These are phyloP conservation scores for Physeter macrocephalus DNA, from an alignment of 2,113 vertebrate species.

Conservation along the genomic window DNA sequence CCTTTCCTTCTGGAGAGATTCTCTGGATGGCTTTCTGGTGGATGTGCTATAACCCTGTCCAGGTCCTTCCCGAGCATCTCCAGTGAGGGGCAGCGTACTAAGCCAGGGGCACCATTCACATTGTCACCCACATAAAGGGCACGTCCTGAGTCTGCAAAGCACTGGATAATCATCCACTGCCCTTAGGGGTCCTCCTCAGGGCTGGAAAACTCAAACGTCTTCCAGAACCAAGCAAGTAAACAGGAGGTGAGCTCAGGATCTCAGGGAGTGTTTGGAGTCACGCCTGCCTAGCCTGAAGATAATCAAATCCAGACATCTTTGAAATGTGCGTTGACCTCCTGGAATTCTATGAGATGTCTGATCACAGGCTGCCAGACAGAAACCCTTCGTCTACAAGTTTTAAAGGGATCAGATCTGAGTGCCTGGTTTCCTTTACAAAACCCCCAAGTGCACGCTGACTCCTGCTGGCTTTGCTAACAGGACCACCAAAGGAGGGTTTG, in stretches of 20 bases:
- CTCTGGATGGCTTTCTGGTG: neutral
- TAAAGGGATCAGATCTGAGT: neutral
- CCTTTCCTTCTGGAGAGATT: neutral
- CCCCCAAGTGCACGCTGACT: fast-evolving
- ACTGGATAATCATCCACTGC: fast-evolving
- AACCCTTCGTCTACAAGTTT: neutral
- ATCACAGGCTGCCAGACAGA: neutral
- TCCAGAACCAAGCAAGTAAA: neutral
- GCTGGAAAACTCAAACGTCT: neutral
- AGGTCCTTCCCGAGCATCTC: neutral
- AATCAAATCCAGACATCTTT: neutral
- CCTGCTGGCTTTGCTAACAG: too few species aligned
- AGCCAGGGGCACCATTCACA: neutral
- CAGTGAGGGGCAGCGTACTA: neutral
- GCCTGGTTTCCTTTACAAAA: too few species aligned
- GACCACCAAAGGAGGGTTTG: neutral
- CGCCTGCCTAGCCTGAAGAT: neutral
- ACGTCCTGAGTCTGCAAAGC: neutral
- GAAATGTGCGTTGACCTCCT: neutral
- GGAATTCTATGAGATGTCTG: neutral
- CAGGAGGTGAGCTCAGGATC: neutral
- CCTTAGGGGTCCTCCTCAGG: neutral
- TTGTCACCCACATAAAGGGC: neutral
- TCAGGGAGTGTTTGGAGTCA: neutral
- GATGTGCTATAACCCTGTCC: neutral